phyloP scores from a whole-genome alignment of 2,797 vertebrate genomes.

The Sebastes taczanowskii region DNA sequence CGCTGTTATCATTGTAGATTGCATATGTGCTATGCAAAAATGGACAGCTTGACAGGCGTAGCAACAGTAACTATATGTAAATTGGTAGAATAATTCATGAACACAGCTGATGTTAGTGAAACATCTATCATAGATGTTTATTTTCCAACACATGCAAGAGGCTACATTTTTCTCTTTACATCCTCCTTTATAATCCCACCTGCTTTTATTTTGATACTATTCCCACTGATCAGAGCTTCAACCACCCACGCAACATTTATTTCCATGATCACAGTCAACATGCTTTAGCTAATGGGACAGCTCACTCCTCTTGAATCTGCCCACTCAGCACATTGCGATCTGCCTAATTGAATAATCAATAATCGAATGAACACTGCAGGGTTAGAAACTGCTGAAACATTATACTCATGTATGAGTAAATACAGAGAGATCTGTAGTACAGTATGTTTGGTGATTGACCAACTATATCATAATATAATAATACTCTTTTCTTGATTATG shows the following conservation, averaged over 20 bases:
- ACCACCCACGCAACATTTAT: slow-evolving; percentile 4
- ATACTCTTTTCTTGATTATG: not conserved
- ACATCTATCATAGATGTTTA: not conserved
- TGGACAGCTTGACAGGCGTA: not conserved
- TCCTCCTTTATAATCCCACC: not conserved
- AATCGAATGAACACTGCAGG: slow-evolving; percentile 17
- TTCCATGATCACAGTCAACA: slow-evolving; percentile 7
- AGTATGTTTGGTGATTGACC: not conserved
- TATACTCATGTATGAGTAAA: not conserved
- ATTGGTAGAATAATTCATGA: not conserved
- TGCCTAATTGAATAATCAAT: slow-evolving; percentile 55
- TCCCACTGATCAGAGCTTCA: not conserved
- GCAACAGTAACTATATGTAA: not conserved
- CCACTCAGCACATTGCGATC: slow-evolving; percentile 45
- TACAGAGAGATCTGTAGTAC: not conserved
- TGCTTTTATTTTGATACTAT: slow-evolving; percentile 16
- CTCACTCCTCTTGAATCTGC: slow-evolving; percentile 34
- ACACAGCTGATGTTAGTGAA: not conserved
- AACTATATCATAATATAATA: not conserved
- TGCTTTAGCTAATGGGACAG: slow-evolving; percentile 26
- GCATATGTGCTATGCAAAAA: not conserved
- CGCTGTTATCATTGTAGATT: not conserved
- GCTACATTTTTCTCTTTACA: not conserved
- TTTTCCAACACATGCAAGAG: not conserved
- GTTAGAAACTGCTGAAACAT: slow-evolving; percentile 22